Percentiles rank a stretch among this genome's conserved stretches.
Evolutionary conservation across 2,113 vertebrate species (phyloP).

Genomic region (Diadophis punctatus): DNA sequence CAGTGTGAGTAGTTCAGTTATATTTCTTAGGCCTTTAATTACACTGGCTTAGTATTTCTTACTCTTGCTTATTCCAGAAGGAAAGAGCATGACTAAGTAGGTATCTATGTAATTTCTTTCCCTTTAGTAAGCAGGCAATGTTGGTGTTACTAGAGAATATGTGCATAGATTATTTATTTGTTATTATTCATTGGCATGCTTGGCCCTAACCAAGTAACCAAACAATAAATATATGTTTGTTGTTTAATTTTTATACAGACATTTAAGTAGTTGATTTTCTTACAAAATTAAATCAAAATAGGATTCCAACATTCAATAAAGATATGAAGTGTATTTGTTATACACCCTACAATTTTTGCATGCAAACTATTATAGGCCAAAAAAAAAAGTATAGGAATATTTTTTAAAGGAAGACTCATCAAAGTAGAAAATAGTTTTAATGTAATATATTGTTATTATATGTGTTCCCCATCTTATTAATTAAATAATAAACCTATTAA

Average conservation of each 20-base stretch:
- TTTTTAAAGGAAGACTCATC: background rate
- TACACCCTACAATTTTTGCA: background rate
- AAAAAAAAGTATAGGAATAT: background rate
- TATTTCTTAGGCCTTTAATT: background rate
- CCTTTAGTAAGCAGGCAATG: background rate
- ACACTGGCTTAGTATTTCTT: background rate
- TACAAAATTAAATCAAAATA: conserved; percentile 28
- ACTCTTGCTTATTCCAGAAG: background rate
- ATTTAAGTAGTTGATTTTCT: rapidly evolving
- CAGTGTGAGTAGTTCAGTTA: background rate
- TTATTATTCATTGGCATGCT: background rate
- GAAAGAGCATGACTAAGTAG: background rate
- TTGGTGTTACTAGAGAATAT: background rate
- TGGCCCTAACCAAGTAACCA: background rate
- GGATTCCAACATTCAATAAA: background rate
- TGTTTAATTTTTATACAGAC: rapidly evolving
- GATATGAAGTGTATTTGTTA: background rate
- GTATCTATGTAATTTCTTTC: background rate
- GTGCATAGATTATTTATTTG: background rate
- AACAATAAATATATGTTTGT: background rate
- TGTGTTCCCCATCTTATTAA: conserved; percentile 25
- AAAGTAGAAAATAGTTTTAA: background rate
- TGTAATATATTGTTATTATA: conserved; percentile 19
- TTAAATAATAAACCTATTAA: too few species aligned
- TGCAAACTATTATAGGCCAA: background rate